These are phyloP conservation scores for Potorous gilbertii DNA, from an alignment of 2,797 vertebrate species.

Conservation along the genomic window DNA sequence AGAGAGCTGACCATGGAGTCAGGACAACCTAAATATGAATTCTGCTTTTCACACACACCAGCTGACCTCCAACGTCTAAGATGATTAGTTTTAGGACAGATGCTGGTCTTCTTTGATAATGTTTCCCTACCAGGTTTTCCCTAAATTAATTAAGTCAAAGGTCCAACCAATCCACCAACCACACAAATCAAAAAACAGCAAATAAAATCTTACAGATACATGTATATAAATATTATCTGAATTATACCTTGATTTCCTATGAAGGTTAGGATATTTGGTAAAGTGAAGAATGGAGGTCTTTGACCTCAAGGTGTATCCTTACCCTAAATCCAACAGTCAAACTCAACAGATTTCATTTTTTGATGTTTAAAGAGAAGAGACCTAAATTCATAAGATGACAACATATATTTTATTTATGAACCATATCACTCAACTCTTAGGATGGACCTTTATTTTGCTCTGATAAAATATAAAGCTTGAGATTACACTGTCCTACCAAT, in stretches of 20 bases:
- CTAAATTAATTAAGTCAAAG: not conserved
- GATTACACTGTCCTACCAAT: not conserved
- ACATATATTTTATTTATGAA: not conserved
- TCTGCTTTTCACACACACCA: not conserved
- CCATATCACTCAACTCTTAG: not conserved
- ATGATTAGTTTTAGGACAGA: not conserved
- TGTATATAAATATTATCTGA: not conserved
- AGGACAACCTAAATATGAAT: not conserved
- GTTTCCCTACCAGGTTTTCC: not conserved
- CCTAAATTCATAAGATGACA: conserved; percentile 22
- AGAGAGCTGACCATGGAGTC: not conserved
- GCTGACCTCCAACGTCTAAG: not conserved
- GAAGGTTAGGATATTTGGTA: not conserved
- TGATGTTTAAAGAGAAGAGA: conserved; percentile 22
- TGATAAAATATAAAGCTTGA: conserved; percentile 31
- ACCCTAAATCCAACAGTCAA: not conserved
- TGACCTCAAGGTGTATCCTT: not conserved
- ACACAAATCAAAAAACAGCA: not conserved
- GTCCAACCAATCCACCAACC: not conserved
- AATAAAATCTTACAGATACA: not conserved
- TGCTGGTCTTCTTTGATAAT: not conserved
- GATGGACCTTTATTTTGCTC: not conserved
- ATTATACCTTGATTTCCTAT: not conserved
- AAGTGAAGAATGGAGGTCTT: not conserved
- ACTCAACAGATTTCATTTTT: not conserved